A percentile compares a stretch with the other conserved stretches of the same genome.
phyloP scores from a whole-genome alignment of 2,113 vertebrate genomes.

The Morone saxatilis region DNA sequence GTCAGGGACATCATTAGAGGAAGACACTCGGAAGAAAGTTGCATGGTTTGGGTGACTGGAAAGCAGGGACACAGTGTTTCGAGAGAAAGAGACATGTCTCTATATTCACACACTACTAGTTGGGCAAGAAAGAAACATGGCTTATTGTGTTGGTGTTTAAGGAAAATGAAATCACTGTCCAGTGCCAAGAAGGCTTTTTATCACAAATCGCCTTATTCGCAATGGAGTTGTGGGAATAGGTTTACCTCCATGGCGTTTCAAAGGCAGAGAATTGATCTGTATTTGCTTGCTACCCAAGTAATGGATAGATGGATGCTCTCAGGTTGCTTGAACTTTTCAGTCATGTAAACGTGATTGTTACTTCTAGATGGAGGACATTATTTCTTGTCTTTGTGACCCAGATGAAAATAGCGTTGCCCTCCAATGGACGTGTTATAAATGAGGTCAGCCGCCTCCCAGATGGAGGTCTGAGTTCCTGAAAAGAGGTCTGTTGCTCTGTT shows the following conservation, averaged over 20 bases:
- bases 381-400: constrained; percentile 62
- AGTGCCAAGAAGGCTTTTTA: constrained; percentile 26
- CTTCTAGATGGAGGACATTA: constrained; percentile 37
- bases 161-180: neutral
- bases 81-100: neutral
- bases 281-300: constrained; percentile 10
- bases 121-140: neutral
- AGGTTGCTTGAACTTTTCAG: constrained; percentile 9
- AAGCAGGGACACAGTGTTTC: neutral
- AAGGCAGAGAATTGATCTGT: constrained; percentile 6
- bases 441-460: constrained; percentile 51
- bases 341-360: constrained; percentile 16
- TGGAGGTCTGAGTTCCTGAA: constrained; percentile 42
- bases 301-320: neutral
- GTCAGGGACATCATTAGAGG: neutral
- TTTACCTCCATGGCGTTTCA: constrained; percentile 26
- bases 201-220: neutral
- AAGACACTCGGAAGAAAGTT: neutral
- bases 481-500: neutral
- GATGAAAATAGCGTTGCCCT: constrained; percentile 64
- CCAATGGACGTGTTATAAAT: constrained; percentile 40
- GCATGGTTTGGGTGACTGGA: neutral
- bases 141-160: neutral
- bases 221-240: neutral
- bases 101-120: neutral